Evolutionary conservation across 2,888 invertebrate genomes (phyloP), one percentile per base, ranked within the genome.

Genomic region (Melanchra persicariae): DNA sequence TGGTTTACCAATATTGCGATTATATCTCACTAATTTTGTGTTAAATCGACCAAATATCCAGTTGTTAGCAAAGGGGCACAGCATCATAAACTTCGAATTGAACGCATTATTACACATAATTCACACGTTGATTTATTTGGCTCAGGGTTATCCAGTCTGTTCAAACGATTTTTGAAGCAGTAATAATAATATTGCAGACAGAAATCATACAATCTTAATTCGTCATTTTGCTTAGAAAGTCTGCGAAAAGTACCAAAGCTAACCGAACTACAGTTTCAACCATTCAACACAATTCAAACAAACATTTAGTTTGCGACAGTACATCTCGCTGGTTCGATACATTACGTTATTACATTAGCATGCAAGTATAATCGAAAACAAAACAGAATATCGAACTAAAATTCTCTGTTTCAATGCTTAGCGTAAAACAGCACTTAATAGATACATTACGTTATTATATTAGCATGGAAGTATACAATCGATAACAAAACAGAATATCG

Each of bases 331-430:
- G 55, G 57, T 54, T 59, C 70, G 40, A 76, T 75, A 75, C 78
- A 78, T 86, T 79, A 79, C 65, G 61, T 82, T 86, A 85, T 82
- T 82, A 85, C 79, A 84, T 86, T 83, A 83, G 43, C 72, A 84
- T 82, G 72, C 22, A 59, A 30, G 30, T 66, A 82, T 74, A 76
- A 69, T 70, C 66, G 58, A 64, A 66, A 83, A 78, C 74, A 78
- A 81, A 74, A 71, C 68, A 60, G 60, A 67, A 66, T 67, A 83
- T 62, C 24, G 59, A 74, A 71, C 49, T 74, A 73, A 67, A 83
- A 49, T 54, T 62, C 43, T 57, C n/a, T 19, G 26, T 59, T 70
- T 70, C 67, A 70, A 74, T 65, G n/a, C n/a, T n/a, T n/a, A n/a
- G n/a, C n/a, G n/a, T n/a, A n/a, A n/a, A n/a, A n/a, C n/a, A n/a